phyloP scores from a whole-genome alignment of 2,888 invertebrate genomes.

The Sinohyriopsis cumingii region DNA sequence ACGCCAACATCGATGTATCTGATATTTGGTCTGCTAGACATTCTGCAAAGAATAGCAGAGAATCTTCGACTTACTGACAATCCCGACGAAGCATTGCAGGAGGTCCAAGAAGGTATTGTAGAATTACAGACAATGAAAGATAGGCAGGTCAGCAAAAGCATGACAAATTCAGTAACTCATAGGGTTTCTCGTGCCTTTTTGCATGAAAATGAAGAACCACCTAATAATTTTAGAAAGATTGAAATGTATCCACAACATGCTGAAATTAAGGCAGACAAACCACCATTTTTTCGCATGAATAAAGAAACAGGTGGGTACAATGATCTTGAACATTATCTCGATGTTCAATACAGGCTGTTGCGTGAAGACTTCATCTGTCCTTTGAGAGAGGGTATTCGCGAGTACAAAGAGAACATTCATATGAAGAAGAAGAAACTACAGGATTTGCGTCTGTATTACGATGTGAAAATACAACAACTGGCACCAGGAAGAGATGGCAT shows the following conservation, averaged over 20 bases:
- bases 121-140: no score
- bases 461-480: conserved; percentile 1
- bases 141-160: no score
- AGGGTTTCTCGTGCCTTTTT: no score
- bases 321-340: conserved; percentile 82
- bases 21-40: background rate
- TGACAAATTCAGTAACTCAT: no score
- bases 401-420: conserved; percentile 2
- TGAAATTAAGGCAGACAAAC: conserved; percentile 60
- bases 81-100: no score
- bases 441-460: conserved; percentile 17
- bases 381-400: conserved; percentile 77
- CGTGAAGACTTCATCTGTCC: conserved; percentile 87
- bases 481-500: background rate
- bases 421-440: conserved; percentile 2
- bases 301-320: conserved; percentile 78
- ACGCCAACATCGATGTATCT: background rate
- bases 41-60: background rate
- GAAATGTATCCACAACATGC: conserved; percentile 64
- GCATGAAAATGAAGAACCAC: conserved; percentile 39
- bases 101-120: no score
- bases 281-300: conserved; percentile 76
- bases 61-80: no score
- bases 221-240: conserved; percentile 72
- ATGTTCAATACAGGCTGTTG: conserved; percentile 83